phyloP scores from a whole-genome alignment of 1,140 invertebrate species.

The Camponotus vicinus region DNA sequence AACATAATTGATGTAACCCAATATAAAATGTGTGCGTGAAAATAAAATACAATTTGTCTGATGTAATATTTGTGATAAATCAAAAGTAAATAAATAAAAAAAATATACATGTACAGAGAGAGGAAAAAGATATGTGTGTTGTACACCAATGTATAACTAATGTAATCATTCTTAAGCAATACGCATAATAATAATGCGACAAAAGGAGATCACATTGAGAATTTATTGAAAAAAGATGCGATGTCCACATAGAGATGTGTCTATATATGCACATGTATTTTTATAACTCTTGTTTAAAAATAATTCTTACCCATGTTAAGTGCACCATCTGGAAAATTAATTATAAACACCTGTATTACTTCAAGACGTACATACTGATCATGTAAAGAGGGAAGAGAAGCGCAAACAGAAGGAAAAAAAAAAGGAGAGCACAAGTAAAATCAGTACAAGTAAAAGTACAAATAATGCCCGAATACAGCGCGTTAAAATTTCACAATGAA shows the following conservation, averaged over 20 bases:
- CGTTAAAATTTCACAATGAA: constrained; percentile 38
- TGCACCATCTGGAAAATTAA: constrained; percentile 83
- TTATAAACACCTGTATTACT: constrained; percentile 57
- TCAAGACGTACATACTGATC: constrained; percentile 25
- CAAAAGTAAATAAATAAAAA: neutral
- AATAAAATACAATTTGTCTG: constrained; percentile 57
- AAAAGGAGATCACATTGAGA: neutral
- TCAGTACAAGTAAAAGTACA: constrained; percentile 25
- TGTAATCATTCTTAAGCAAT: constrained; percentile 21
- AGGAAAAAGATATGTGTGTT: neutral
- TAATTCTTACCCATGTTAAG: constrained; percentile 84
- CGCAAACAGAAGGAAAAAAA: constrained; percentile 16
- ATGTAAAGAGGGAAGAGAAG: neutral
- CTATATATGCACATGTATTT: constrained; percentile 36
- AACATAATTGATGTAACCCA: constrained; percentile 75
- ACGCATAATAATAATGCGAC: constrained; percentile 18
- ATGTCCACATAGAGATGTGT: neutral
- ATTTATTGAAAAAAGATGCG: constrained; percentile 5
- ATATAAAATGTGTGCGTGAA: constrained; percentile 63
- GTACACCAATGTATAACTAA: neutral
- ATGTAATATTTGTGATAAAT: neutral
- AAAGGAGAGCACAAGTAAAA: constrained; percentile 11
- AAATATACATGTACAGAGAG: too few relatives aligned
- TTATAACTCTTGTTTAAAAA: constrained; percentile 39
- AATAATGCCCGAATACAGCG: neutral